Base-by-base conservation (phyloP, 2,113 vertebrate genomes). In the Atrichornis clamosus region DNA sequence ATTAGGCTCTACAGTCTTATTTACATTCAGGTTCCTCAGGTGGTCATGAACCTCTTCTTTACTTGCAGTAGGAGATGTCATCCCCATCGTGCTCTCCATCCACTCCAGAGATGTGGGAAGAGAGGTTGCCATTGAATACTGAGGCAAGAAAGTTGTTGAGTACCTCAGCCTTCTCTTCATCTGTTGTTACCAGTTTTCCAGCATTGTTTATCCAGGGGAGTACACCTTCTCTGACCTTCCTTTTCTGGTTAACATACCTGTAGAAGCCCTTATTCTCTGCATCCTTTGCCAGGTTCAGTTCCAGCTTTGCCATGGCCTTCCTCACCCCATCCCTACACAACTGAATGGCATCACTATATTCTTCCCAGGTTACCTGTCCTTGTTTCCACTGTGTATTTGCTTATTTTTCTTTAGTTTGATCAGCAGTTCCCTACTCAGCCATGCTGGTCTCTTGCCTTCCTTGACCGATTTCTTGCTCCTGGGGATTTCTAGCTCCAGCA, bases 331-430 rank as follows among this genome's bases (percentile, higher is more conserved):
- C n/a, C 16, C 24, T 47, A 5, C 30, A n/a, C 16, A 47, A 30
- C 11, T 0, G 0, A 30, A n/a, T 24, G 30, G 60, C 13, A 15
- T 39, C 11, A 68, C n/a, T 41, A 6, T 59, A 7, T 2, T 82
- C 20, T 50, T 68, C 20, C 9, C n/a, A 13, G 28, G 17, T 67
- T n/a, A 18, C 28, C 24, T n/a, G 9, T 46, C 39, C 39, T 68
- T 60, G 24, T 32, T 68, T 75, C 53, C 30, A n/a, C 24, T 30
- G 27, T 33, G 27, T 15, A 6, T 74, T 82, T 82, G 5, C 39
- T 68, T 53, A 53, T n/a, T 75, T 42, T 16, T 3, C 17, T 60
- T 53, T 35, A 41, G n/a, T 53, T 60, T 75, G 28, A 44, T 9
- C 33, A 53, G 39, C 10, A 39, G 22, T 26, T 82, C 33, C 18